These are phyloP conservation scores for Ariopsis seemanni DNA, from an alignment of 2,113 vertebrate species.

Conservation along the genomic window DNA sequence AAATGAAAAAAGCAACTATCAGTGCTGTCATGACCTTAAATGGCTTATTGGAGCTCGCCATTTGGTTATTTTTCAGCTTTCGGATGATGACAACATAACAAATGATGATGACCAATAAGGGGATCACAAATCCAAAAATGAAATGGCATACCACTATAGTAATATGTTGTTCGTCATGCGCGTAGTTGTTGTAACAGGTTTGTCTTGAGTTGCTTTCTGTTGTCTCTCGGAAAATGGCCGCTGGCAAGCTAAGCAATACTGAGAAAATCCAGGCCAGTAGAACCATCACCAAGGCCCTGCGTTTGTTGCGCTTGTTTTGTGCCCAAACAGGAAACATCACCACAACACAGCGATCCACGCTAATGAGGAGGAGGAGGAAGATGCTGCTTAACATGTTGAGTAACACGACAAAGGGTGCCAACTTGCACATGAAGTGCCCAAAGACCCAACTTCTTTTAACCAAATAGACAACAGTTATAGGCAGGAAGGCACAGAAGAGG, in stretches of 20 bases:
- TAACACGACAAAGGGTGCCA: conserved; percentile 77
- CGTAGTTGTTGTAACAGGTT: conserved; percentile 79
- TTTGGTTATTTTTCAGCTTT: conserved; percentile 69
- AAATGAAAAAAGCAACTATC: conserved; percentile 78
- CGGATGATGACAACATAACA: conserved; percentile 77
- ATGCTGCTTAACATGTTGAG: conserved; percentile 96
- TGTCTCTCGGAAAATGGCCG: conserved; percentile 76
- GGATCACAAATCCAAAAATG: conserved; percentile 75
- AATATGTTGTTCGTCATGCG: conserved; percentile 44
- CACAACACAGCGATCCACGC: conserved; percentile 84
- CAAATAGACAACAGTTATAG: conserved; percentile 71
- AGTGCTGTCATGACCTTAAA: conserved; percentile 82
- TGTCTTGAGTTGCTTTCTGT: neutral
- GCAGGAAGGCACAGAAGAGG: conserved; percentile 83
- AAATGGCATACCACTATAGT: conserved; percentile 68
- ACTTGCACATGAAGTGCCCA: conserved; percentile 84
- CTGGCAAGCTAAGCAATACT: conserved; percentile 75
- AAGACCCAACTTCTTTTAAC: conserved; percentile 82
- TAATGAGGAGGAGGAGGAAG: conserved; percentile 86
- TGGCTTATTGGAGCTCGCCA: conserved; percentile 76
- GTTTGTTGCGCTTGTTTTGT: conserved; percentile 83
- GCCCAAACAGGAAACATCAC: conserved; percentile 89
- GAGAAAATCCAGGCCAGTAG: conserved; percentile 75
- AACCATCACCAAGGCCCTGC: conserved; percentile 70
- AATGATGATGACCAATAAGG: conserved; percentile 74